These are phyloP conservation scores for Oxygymnocypris stewartii DNA, from an alignment of 2,113 vertebrate genomes.

Conservation along the genomic window DNA sequence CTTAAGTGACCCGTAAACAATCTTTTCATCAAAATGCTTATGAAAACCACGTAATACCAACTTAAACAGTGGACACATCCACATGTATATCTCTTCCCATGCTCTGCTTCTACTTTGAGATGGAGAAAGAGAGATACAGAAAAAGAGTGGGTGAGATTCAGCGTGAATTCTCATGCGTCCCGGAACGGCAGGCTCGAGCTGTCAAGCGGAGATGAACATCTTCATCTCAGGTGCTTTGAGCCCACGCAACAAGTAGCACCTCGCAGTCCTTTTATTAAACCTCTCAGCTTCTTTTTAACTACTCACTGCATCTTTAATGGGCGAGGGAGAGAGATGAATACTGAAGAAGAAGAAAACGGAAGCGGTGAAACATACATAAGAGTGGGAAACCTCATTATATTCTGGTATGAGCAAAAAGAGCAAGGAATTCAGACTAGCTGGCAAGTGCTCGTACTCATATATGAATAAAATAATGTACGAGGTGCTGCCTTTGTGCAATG, in stretches of 20 bases:
- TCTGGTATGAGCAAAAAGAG: slow-evolving; percentile 1
- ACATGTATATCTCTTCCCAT: background rate
- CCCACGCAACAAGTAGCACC: slow-evolving; percentile 52
- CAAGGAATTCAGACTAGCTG: background rate
- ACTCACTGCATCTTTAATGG: slow-evolving; percentile 53
- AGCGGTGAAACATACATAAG: slow-evolving; percentile 37
- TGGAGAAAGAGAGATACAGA: slow-evolving; percentile 18
- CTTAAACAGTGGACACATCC: slow-evolving; percentile 1
- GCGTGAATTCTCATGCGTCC: slow-evolving; percentile 41
- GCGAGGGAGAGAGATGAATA: slow-evolving; percentile 30
- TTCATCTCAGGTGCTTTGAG: slow-evolving; percentile 56
- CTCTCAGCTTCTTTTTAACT: slow-evolving; percentile 44
- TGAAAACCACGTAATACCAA: background rate
- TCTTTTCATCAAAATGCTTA: background rate
- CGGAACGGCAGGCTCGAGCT: background rate
- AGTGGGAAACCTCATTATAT: slow-evolving; percentile 33
- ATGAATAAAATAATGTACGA: slow-evolving; percentile 20
- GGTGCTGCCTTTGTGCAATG: background rate
- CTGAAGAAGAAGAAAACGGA: no score
- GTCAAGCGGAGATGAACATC: slow-evolving; percentile 53
- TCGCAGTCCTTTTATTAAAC: slow-evolving; percentile 54
- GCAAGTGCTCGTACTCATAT: slow-evolving; percentile 4
- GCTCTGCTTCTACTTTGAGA: slow-evolving; percentile 44
- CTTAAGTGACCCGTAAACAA: background rate
- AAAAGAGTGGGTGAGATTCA: slow-evolving; percentile 30